These are phyloP conservation scores for Neoarius graeffei DNA, from an alignment of 2,113 vertebrate species.

Conservation along the genomic window DNA sequence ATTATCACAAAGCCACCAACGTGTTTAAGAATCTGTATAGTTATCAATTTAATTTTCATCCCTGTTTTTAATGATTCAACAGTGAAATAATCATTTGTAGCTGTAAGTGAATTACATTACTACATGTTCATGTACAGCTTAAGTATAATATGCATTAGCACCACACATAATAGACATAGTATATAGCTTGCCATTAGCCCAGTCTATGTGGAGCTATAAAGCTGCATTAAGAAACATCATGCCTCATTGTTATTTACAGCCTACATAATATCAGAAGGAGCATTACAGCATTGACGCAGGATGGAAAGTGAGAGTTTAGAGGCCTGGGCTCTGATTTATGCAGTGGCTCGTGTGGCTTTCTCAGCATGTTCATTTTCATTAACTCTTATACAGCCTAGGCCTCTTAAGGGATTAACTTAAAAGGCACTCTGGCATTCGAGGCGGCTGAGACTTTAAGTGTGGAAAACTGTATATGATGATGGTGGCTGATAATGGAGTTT, in stretches of 20 bases:
- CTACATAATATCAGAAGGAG: constrained; percentile 22
- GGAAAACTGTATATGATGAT: constrained; percentile 78
- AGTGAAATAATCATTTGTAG: constrained; percentile 20
- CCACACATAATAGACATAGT: neutral
- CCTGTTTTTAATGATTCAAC: neutral
- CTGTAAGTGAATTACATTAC: constrained; percentile 12
- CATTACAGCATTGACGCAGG: constrained; percentile 1
- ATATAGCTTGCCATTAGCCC: constrained; percentile 23
- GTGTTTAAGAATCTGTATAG: neutral
- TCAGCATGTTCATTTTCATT: constrained; percentile 79
- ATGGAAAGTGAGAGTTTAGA: constrained; percentile 3
- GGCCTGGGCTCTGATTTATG: constrained; percentile 27
- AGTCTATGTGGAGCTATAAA: constrained; percentile 23
- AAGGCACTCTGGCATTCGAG: constrained; percentile 74
- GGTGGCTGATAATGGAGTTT: constrained; percentile 75
- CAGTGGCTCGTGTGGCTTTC: constrained; percentile 55
- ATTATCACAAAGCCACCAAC: neutral
- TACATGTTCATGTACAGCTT: constrained; percentile 2
- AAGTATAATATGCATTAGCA: constrained; percentile 20
- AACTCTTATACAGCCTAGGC: constrained; percentile 74
- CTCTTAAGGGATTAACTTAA: constrained; percentile 81
- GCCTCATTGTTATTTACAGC: constrained; percentile 26
- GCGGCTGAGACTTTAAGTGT: constrained; percentile 65
- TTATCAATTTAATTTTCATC: neutral
- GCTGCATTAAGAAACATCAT: constrained; percentile 29